Conservation (phyloP, 2,797 vertebrate species). For the Lithobates sylvaticus region DNA sequence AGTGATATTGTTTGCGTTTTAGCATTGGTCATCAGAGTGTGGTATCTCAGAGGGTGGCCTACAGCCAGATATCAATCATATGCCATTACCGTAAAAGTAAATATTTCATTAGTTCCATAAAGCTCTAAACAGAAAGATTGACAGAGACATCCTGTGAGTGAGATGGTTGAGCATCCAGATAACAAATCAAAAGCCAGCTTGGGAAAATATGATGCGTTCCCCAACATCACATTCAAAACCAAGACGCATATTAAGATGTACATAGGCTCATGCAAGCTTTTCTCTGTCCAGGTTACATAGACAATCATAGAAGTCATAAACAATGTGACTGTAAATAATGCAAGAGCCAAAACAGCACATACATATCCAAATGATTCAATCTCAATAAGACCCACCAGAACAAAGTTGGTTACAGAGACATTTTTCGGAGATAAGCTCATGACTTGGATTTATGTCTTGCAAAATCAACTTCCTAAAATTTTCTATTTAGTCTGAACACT, state of each 20-base stretch:
- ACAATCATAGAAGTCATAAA: not conserved
- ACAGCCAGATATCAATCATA: conserved; percentile 29
- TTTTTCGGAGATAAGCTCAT: no score
- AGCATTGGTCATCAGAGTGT: not conserved
- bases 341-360: no score
- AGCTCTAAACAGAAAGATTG: not conserved
- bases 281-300: not conserved
- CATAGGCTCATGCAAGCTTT: conserved; percentile 33
- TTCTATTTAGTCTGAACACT: no score
- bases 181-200: not conserved
- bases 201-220: not conserved
- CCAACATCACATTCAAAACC: conserved; percentile 12
- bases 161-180: not conserved
- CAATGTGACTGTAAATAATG: no score
- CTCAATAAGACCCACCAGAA: no score
- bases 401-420: no score
- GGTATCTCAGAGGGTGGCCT: conserved; percentile 19
- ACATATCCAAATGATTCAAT: no score
- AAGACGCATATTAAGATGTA: conserved; percentile 18
- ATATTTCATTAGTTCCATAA: not conserved
- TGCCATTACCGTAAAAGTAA: conserved; percentile 15
- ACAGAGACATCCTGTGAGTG: not conserved
- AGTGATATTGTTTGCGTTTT: not conserved
- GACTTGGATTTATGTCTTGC: no score
- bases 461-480: no score